These are phyloP conservation scores for Crocodylus rhombifer DNA, from an alignment of 2,797 vertebrate genomes.

Conservation along the genomic window DNA sequence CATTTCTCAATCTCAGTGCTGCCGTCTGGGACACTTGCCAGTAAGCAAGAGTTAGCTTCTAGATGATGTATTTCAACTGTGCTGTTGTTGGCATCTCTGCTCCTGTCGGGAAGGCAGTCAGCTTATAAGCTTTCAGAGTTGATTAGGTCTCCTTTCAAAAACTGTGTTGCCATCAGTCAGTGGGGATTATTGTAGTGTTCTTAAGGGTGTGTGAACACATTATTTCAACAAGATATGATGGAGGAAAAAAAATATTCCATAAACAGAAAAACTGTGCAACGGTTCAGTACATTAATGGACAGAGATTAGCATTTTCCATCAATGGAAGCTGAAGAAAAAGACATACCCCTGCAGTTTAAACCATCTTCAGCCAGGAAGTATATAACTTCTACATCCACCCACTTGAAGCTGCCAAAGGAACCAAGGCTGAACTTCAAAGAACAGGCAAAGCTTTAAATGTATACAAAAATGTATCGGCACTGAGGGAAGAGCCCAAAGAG, in stretches of 20 bases:
- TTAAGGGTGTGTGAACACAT: neutral
- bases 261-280: slow-evolving; percentile 5
- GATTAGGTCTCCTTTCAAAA: slow-evolving; percentile 36
- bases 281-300: neutral
- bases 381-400: neutral
- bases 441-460: neutral
- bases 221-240: slow-evolving; percentile 21
- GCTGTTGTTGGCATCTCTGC: slow-evolving; percentile 33
- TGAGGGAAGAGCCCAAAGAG: neutral
- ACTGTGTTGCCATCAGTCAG: slow-evolving; percentile 23
- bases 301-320: neutral
- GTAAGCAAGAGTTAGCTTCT: neutral
- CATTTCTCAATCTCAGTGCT: neutral
- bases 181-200: neutral
- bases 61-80: neutral
- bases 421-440: neutral
- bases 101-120: neutral
- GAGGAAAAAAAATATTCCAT: neutral
- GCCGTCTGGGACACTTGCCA: slow-evolving; percentile 47
- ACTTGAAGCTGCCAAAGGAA: neutral
- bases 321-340: neutral
- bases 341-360: fast-evolving
- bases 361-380: neutral
- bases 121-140: neutral
- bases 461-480: neutral